These are phyloP conservation scores for Brachyhypopomus occidentalis DNA, from an alignment of 2,113 vertebrate species.

Conservation along the genomic window DNA sequence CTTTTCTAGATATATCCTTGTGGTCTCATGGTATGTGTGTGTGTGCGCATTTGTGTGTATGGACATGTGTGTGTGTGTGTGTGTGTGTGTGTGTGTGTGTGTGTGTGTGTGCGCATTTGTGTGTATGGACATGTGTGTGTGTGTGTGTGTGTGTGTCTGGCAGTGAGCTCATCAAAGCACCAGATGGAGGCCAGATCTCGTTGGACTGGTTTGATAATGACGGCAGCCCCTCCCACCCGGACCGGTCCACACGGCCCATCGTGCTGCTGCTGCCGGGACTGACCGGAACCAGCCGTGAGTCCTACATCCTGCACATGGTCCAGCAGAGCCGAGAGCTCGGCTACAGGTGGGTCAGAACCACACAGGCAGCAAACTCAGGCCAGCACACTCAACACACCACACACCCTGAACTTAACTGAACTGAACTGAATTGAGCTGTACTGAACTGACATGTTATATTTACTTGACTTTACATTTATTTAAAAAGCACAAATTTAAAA, in stretches of 20 bases:
- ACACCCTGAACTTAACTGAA: background rate
- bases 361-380: background rate
- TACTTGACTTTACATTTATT: too few relatives aligned
- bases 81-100: background rate
- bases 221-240: slow-evolving; percentile 78
- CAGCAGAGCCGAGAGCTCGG: slow-evolving; percentile 89
- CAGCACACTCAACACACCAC: background rate
- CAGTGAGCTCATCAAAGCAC: slow-evolving; percentile 94
- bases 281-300: slow-evolving; percentile 96
- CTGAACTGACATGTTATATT: too few relatives aligned
- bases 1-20: too few relatives aligned
- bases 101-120: slow-evolving; percentile 36
- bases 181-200: slow-evolving; percentile 98
- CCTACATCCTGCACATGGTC: slow-evolving; percentile 98
- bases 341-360: slow-evolving; percentile 83
- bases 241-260: slow-evolving; percentile 85
- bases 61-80: slow-evolving; percentile 23
- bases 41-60: slow-evolving; percentile 19
- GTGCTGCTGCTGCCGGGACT: slow-evolving; percentile 91
- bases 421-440: too few relatives aligned
- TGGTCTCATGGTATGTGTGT: background rate
- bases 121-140: slow-evolving; percentile 32
- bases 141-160: slow-evolving; percentile 51
- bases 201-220: slow-evolving; percentile 97
- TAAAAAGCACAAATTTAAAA: too few relatives aligned